Evolutionary conservation across 2,888 invertebrate genomes (phyloP).

Genomic region (Plebejus argus): DNA sequence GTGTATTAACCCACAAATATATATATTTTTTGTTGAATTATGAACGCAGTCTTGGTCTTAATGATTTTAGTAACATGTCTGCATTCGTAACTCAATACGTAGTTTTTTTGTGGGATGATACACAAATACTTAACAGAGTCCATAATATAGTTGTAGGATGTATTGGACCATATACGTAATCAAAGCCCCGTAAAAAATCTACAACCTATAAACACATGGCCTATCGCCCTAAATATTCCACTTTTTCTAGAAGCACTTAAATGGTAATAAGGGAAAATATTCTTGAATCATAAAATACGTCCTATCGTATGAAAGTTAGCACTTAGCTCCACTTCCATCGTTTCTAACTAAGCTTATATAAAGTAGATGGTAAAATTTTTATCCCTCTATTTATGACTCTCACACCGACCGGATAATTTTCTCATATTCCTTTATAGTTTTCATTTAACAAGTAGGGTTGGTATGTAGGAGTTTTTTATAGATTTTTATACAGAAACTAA

Average conservation of each 20-base stretch:
- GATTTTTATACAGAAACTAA: no score
- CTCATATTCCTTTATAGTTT: constrained; percentile 20
- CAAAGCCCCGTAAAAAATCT: not conserved
- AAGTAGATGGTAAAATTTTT: constrained; percentile 21
- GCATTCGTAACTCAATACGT: no score
- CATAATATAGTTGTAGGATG: no score
- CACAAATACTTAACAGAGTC: no score
- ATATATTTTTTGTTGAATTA: no score
- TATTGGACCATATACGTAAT: no score
- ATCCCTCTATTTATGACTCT: constrained; percentile 7
- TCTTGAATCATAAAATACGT: constrained; percentile 11
- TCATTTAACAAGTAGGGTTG: constrained; percentile 2
- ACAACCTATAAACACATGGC: not conserved
- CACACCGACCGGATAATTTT: constrained; percentile 4
- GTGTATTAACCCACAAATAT: no score
- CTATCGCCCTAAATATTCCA: not conserved
- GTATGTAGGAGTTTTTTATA: not conserved
- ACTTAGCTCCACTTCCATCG: constrained; percentile 10
- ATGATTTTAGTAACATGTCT: no score
- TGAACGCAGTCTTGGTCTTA: no score
- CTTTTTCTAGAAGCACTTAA: not conserved
- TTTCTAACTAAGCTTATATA: constrained; percentile 16
- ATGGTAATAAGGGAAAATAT: not conserved
- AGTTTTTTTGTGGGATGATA: no score
- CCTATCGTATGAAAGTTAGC: constrained; percentile 13